Evolutionary conservation across 1,140 invertebrate genomes (phyloP).

Genomic region (Drosophila paulistorum): DNA sequence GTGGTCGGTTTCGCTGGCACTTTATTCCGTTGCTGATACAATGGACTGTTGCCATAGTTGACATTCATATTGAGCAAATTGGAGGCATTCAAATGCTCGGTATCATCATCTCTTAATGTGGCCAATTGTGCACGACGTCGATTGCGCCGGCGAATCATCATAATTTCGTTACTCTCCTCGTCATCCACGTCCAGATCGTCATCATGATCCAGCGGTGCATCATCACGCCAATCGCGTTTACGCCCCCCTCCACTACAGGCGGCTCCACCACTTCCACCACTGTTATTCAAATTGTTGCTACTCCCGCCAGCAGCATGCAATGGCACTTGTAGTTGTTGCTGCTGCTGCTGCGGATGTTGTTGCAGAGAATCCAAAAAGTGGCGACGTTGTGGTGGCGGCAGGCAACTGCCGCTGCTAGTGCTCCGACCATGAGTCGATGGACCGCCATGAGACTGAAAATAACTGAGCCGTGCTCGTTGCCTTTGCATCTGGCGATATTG

Average conservation of each 20-base stretch:
- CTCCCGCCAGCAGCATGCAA: constrained; percentile 48
- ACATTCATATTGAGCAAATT: constrained; percentile 74
- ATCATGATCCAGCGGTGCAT: constrained; percentile 26
- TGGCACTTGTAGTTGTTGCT: neutral
- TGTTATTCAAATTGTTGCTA: constrained; percentile 65
- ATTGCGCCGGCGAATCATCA: constrained; percentile 56
- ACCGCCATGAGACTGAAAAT: constrained; percentile 43
- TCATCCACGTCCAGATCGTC: constrained; percentile 67
- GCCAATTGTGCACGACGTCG: constrained; percentile 59
- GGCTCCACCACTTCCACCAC: constrained; percentile 35
- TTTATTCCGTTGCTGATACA: constrained; percentile 77
- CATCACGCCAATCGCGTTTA: constrained; percentile 66
- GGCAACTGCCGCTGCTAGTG: constrained; percentile 40
- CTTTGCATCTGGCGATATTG: constrained; percentile 61
- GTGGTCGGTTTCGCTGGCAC: constrained; percentile 70
- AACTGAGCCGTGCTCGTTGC: constrained; percentile 56
- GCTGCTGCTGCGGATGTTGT: constrained; percentile 38
- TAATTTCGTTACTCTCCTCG: constrained; percentile 62
- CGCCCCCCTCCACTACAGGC: constrained; percentile 27
- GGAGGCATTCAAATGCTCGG: constrained; percentile 51
- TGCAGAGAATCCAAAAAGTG: constrained; percentile 51
- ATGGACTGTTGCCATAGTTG: constrained; percentile 66
- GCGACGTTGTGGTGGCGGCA: constrained; percentile 58
- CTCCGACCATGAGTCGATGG: constrained; percentile 45
- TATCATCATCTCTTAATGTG: constrained; percentile 53